Conservation (phyloP, 2,797 vertebrate species). For the Lutjanus campechanus region DNA sequence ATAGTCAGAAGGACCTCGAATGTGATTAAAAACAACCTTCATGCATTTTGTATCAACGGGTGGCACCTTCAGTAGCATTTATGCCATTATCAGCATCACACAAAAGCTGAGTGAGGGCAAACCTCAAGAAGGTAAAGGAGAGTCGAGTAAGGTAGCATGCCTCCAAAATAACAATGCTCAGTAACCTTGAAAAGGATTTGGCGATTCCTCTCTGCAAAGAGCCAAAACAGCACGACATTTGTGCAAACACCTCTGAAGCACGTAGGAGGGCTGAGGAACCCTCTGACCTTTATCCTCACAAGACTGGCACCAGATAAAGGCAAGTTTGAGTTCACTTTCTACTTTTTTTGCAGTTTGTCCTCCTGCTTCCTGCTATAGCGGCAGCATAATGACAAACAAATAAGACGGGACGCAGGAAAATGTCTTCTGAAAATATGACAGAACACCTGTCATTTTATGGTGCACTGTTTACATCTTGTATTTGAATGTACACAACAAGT, state of each 20-base stretch:
- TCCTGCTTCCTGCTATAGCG: neutral
- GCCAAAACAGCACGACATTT: neutral
- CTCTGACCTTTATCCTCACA: neutral
- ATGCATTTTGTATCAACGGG: slow-evolving; percentile 5
- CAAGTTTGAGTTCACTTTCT: neutral
- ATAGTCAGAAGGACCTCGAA: neutral
- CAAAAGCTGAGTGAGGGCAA: neutral
- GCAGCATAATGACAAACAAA: neutral
- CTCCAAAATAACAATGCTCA: neutral
- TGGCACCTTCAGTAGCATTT: neutral
- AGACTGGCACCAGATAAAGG: neutral
- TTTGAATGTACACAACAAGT: neutral
- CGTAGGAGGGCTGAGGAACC: neutral
- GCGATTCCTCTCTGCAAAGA: neutral
- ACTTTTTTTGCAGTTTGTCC: neutral
- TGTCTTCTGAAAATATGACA: neutral
- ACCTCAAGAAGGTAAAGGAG: neutral
- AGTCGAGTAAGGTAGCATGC: neutral
- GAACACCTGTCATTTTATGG: neutral
- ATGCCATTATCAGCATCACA: slow-evolving; percentile 5
- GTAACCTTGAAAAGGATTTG: neutral
- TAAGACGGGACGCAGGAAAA: neutral
- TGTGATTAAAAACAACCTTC: slow-evolving; percentile 15
- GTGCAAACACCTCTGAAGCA: neutral
- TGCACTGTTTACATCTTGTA: neutral